Evolutionary conservation across 2,113 vertebrate genomes (phyloP).

Genomic region (Cephalopholis sonnerati): DNA sequence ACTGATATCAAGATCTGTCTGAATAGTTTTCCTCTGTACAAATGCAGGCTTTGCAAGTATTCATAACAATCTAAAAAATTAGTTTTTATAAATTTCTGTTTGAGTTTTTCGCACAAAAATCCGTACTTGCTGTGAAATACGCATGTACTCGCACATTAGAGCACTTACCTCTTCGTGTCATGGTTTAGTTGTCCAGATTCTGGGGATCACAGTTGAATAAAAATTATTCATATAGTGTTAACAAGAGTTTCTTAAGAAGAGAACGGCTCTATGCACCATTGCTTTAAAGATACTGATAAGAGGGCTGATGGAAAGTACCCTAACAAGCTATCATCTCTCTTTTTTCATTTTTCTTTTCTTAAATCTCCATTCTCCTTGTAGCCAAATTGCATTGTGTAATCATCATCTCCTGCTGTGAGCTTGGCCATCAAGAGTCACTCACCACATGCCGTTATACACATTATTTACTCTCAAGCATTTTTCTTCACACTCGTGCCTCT

Average conservation of each 20-base stretch:
- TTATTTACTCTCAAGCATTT: slow-evolving; percentile 80
- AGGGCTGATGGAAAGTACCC: not conserved
- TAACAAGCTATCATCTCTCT: slow-evolving; percentile 26
- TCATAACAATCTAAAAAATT: no score
- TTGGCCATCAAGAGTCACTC: slow-evolving; percentile 76
- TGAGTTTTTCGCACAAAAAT: no score
- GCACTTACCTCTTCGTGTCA: no score
- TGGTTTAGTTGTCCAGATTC: not conserved
- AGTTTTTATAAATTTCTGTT: no score
- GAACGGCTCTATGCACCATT: not conserved
- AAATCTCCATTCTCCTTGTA: slow-evolving; percentile 35
- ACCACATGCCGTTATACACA: slow-evolving; percentile 78
- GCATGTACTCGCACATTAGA: no score
- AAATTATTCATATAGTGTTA: slow-evolving; percentile 22
- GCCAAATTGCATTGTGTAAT: slow-evolving; percentile 53
- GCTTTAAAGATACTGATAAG: slow-evolving; percentile 11
- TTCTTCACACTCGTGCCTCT: slow-evolving; percentile 77
- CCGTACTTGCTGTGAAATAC: no score
- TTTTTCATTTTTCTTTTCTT: slow-evolving; percentile 25
- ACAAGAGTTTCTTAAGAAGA: not conserved
- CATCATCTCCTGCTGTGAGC: slow-evolving; percentile 76
- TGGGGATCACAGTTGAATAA: not conserved
- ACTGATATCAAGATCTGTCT: no score
- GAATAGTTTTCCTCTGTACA: no score
- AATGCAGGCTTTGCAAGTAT: no score